Evolutionary conservation across 23 tunicate species (phyloP), one percentile per base, ranked within the genome.

Genomic region (Diplosoma virens): DNA sequence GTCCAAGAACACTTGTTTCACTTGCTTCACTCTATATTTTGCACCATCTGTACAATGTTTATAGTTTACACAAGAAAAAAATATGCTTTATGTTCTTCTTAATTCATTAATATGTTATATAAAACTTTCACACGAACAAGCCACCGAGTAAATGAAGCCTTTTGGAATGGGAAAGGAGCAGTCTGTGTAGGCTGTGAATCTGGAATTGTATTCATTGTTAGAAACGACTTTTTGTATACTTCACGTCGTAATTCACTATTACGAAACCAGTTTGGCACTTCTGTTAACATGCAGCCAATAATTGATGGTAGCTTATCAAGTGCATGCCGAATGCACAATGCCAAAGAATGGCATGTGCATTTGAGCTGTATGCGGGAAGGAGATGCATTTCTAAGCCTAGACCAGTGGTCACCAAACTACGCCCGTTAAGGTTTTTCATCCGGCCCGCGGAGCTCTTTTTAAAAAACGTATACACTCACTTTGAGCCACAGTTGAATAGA

Each of bases 271-370:
- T 48, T 47, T 24, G 78, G 33, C 24, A 72, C 28, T 50, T 72
- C 78, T 20, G 61, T 25, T 16, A 72, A 48, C 32, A 72, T 3
- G 48, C 48, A 72, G 5, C 61, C 61, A 47, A 72, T 50, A 50
- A 47, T 72, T 47, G 78, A 48, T 11, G 84, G 84, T 14, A 79
- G 76, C 30, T 79, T 67, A 7, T 47, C 22, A 9, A 67, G 66
- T 9, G 84, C 84, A 50, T 79, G 46, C 50, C 67, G 47, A 23
- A 79, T 37, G 32, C 65, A 79, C 16, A 79, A 45, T 20, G 84
- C 84, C 65, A 79, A 53, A 1, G 84, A 79, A 50, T 79, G 84
- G 33, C 84, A 79, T 1, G 67, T 33, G 33, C 84, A 79, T 53
- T 79, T 79, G 30, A 48, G n/a, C 52, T 66, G 76, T 5, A 79